phyloP scores from a whole-genome alignment of 2,797 vertebrate genomes.

The Accipiter badius region DNA sequence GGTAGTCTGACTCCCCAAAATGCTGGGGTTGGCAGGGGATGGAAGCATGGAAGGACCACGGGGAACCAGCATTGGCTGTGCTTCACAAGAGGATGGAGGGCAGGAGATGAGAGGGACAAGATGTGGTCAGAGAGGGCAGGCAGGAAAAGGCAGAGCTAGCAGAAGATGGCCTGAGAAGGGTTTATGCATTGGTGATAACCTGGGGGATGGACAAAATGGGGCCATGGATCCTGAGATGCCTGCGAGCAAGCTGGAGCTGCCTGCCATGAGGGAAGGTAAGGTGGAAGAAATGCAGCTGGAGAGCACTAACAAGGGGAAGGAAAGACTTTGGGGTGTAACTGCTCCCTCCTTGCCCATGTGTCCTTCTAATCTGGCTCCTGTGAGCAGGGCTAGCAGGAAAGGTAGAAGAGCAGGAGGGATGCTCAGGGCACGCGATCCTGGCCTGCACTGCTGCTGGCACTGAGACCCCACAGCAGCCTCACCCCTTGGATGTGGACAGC shows the following conservation, averaged over 20 bases:
- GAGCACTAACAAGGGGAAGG: accelerated
- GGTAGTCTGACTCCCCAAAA: not conserved
- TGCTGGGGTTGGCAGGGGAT: not conserved
- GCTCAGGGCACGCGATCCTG: not conserved
- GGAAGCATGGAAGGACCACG: not conserved
- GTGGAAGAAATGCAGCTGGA: not conserved
- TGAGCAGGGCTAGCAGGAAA: not conserved
- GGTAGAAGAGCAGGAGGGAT: not conserved
- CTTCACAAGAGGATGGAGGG: not conserved
- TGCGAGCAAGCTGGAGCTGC: not conserved
- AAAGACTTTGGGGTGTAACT: not conserved
- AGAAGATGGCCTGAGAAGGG: not conserved
- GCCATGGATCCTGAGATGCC: not conserved
- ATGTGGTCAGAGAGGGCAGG: not conserved
- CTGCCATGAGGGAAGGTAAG: not conserved
- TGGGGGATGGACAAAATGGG: accelerated
- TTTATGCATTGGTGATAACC: not conserved
- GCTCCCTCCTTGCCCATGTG: not conserved
- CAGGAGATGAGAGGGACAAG: not conserved
- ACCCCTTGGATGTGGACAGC: not conserved
- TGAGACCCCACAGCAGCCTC: not conserved
- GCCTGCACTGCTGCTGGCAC: not conserved
- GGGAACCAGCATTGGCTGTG: not conserved
- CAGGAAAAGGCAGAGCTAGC: not conserved
- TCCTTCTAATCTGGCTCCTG: not conserved